Base-by-base conservation (phyloP, 2,113 vertebrate genomes). In the Indicator indicator region DNA sequence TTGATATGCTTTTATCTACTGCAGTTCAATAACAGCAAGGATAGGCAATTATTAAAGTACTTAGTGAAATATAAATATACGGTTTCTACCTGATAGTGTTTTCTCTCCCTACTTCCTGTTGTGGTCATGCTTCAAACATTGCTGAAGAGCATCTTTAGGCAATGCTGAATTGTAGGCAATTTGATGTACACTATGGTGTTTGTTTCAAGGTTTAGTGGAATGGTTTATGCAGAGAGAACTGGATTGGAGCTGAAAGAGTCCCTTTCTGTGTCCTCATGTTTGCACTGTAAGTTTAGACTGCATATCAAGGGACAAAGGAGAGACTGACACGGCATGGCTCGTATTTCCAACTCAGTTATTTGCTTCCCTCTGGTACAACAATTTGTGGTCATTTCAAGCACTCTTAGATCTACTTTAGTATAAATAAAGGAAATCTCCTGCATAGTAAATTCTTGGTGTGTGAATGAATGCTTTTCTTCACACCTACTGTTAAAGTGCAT, bases 1-100 rank as follows among this genome's bases (percentile, higher is more conserved):
- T 28, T 81, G 71, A 94, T 91, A 90, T 76, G 46, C 42, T 94
- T 96, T 95, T 92, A 95, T 54, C 86, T 85, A 58, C 70, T 81
- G 28, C 59, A 50, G 74, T 86, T 86, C 79, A 86, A 52, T 92
- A 94, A 59, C 24, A 86, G 55, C 46, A 74, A 76, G 71, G 44
- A 58, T 56, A 86, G 30, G 55, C 50, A 81, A 86, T 88, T 94
- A 68, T 2, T 2, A 62, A 89, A 88, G 77, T 80, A 85, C 78
- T 73, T 79, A 32, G 48, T 73, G 69, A 90, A 91, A 86, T 70
- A 91, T 8, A 84, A 92, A 86, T 16, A 54, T 4, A 40, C 32
- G 6, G 9, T 83, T 92, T 89, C 54, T 55, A 62, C 54, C 59
- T 65, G 30, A 15, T 27, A 28, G 28, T 28, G n/a, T 70, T 88